Base-by-base conservation (phyloP, 2,113 vertebrate genomes). In the Lepus timidus region DNA sequence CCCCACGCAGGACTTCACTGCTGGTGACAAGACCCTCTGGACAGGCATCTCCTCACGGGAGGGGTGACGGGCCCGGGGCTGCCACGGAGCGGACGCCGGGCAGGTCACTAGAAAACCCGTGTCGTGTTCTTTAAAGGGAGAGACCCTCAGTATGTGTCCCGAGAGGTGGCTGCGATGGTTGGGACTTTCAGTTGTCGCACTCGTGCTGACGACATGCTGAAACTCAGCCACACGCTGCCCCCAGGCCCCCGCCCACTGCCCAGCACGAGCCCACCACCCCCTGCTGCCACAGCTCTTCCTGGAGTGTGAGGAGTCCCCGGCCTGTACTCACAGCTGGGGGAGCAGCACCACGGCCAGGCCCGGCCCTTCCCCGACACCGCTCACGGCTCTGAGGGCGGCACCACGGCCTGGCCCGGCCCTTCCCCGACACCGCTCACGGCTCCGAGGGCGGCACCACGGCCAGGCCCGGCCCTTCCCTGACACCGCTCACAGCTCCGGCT, bases 121-220 rank as follows among this genome's bases (percentile, higher is more conserved):
- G 19, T 0, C 13, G 31, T 1, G 3, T 12, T 58, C 70, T 80
- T 91, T 61, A 64, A 55, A 75, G 33, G 31, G 49, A 73, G 82
- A 92, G 36, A 67, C 0, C 4, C 10, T 44, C 44, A 44, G 39
- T 44, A 8, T 7, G 44, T 44, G 44, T 8, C 44, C 44, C 44
- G 44, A 33, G 23, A 62, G 39, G 36, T 3, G 20, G 55, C 33
- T 25, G 4, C 49, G n/a, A 68, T 2, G 86, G 3, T 8, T 17
- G 25, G 12, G 0, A 1, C 1, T 11, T 14, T 61, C 27, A n/a
- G 23, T 29, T 29, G 22, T 0, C 0, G 0, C 29, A 22, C 10
- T 0, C 23, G 6, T 6, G 33, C 70, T 23, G 52, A 23, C 2
- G 3, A 1, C 33, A 11, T 0, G 33, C 36, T 3, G 7, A 22